These are phyloP conservation scores for Rhingia rostrata DNA, from an alignment of 2,888 invertebrate species.

Conservation along the genomic window DNA sequence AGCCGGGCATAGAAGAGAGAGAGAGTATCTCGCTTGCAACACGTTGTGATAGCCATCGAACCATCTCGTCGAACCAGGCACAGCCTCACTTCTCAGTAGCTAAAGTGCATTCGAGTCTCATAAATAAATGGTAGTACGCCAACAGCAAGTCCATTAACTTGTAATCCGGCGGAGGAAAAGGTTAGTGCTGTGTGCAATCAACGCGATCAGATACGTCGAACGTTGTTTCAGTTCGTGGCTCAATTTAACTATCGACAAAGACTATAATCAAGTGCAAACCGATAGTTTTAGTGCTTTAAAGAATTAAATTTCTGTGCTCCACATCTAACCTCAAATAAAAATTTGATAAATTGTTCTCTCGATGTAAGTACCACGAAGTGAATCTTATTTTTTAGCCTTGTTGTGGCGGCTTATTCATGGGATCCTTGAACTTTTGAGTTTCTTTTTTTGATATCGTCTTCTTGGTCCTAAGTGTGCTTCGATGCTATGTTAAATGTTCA, in stretches of 20 bases:
- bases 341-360: slow-evolving; percentile 12
- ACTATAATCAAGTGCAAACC: slow-evolving; percentile 32
- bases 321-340: slow-evolving; percentile 7
- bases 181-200: slow-evolving; percentile 37
- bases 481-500: slow-evolving; percentile 44
- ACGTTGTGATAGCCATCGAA: slow-evolving; percentile 36
- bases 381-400: neutral
- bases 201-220: slow-evolving; percentile 1
- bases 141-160: slow-evolving; percentile 50
- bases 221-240: neutral
- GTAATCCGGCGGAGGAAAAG: slow-evolving; percentile 57
- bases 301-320: slow-evolving; percentile 19
- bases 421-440: slow-evolving; percentile 70
- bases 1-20: neutral
- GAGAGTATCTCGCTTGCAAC: slow-evolving; percentile 23
- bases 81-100: neutral
- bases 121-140: slow-evolving; percentile 64
- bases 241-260: slow-evolving; percentile 2
- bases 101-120: slow-evolving; percentile 50
- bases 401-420: slow-evolving; percentile 42
- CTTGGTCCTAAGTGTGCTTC: slow-evolving; percentile 28
- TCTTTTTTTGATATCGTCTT: slow-evolving; percentile 36
- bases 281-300: slow-evolving; percentile 26
- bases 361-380: slow-evolving; percentile 59
- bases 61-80: slow-evolving; percentile 48